phyloP scores from a whole-genome alignment of 2,888 invertebrate genomes.

The Amaurobius ferox region DNA sequence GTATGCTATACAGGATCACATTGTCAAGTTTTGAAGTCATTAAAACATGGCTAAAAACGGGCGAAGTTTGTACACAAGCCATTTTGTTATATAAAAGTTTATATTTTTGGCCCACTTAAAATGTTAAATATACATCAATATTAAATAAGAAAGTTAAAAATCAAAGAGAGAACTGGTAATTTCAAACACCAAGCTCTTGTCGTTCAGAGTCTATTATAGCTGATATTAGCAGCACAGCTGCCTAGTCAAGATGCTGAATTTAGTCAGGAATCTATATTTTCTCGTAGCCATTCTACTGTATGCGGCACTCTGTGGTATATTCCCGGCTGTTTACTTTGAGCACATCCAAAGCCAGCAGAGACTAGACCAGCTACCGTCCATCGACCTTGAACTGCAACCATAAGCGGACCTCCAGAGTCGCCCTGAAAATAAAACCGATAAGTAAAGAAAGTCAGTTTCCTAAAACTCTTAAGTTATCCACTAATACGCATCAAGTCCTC shows the following conservation, averaged over 20 bases:
- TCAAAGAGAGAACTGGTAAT: no score
- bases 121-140: no score
- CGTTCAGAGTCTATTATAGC: neutral
- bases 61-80: no score
- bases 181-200: no score
- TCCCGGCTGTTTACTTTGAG: slow-evolving; percentile 89
- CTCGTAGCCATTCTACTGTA: slow-evolving; percentile 76
- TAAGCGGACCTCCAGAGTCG: slow-evolving; percentile 87
- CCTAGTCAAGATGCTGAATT: neutral
- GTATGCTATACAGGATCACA: neutral
- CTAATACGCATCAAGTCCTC: no score
- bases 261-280: slow-evolving; percentile 51
- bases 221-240: slow-evolving; percentile 16
- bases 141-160: no score
- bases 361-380: slow-evolving; percentile 89
- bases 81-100: no score
- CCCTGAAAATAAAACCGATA: slow-evolving; percentile 80
- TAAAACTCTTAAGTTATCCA: no score
- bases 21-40: neutral
- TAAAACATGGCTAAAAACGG: slow-evolving; percentile 2
- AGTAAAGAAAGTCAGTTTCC: no score
- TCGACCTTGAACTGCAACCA: slow-evolving; percentile 83
- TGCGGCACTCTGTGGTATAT: slow-evolving; percentile 87
- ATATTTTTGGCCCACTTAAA: neutral
- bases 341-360: slow-evolving; percentile 91